Percentiles rank a stretch among this genome's conserved stretches.
Evolutionary conservation across 53 echinoderm and acorn worm species (phyloP).

Genomic region (Holothuria scabra): DNA sequence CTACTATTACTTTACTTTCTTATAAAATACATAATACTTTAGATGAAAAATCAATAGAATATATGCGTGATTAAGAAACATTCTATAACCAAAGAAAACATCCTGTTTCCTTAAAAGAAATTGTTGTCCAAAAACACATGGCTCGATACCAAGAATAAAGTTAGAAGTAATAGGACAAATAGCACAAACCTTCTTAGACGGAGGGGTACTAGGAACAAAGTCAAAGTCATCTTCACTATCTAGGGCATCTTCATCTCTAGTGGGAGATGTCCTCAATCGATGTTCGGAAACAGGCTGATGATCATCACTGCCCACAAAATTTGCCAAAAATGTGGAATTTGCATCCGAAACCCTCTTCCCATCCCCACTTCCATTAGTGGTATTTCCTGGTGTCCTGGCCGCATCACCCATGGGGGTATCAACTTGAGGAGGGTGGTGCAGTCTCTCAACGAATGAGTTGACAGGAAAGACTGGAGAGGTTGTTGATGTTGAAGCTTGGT

Average conservation of each 20-base stretch:
- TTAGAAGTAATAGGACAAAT: too few species aligned
- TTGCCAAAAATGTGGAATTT: slow-evolving; percentile 69
- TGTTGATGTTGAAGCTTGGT: neutral
- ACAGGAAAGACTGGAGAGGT: slow-evolving; percentile 27
- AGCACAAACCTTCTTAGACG: slow-evolving; percentile 87
- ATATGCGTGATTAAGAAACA: too few species aligned
- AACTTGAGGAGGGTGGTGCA: slow-evolving; percentile 16
- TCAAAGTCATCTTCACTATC: slow-evolving; percentile 72
- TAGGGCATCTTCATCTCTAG: slow-evolving; percentile 24
- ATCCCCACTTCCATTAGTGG: neutral
- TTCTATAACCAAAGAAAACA: too few species aligned
- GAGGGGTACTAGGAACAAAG: slow-evolving; percentile 87
- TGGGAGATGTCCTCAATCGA: neutral
- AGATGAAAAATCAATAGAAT: too few species aligned
- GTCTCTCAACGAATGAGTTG: slow-evolving; percentile 3
- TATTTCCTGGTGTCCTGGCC: neutral
- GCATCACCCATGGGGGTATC: neutral
- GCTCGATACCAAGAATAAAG: too few species aligned
- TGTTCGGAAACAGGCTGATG: neutral
- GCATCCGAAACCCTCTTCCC: slow-evolving; percentile 13
- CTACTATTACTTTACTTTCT: too few species aligned
- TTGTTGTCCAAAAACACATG: too few species aligned
- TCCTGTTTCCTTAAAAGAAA: too few species aligned
- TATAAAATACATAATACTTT: too few species aligned
- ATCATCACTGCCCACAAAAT: slow-evolving; percentile 48